Evolutionary conservation across 2,888 invertebrate genomes (phyloP).

Genomic region (Allophyes oxyacanthae): DNA sequence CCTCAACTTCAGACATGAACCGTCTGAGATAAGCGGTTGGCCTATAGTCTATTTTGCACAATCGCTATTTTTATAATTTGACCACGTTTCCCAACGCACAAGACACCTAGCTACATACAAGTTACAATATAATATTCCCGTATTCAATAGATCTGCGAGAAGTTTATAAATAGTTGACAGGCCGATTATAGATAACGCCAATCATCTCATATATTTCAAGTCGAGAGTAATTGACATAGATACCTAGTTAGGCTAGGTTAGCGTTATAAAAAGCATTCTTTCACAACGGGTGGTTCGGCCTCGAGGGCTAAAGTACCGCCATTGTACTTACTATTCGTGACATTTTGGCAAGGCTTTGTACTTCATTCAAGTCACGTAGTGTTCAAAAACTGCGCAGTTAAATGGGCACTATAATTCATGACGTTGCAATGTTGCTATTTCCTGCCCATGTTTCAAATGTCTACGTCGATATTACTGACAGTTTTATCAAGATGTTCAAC

Average conservation of each 20-base stretch:
- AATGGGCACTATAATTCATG: constrained; percentile 60
- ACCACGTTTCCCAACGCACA: no score
- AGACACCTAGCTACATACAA: no score
- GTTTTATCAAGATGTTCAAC: constrained; percentile 27
- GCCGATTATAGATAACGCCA: constrained; percentile 45
- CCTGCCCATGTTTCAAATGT: constrained; percentile 58
- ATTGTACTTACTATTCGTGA: constrained; percentile 46
- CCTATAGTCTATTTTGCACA: no score
- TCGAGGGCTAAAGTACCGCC: constrained; percentile 51
- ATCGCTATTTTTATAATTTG: no score
- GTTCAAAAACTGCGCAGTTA: constrained; percentile 57
- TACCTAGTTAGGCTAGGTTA: constrained; percentile 54
- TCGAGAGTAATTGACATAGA: constrained; percentile 52
- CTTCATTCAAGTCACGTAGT: constrained; percentile 77
- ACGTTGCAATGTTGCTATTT: constrained; percentile 63
- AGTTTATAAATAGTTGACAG: constrained; percentile 27
- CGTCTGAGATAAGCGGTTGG: no score
- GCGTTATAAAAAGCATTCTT: constrained; percentile 69
- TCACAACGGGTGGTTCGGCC: constrained; percentile 60
- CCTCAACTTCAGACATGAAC: no score
- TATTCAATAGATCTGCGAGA: background rate
- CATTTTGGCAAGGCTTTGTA: constrained; percentile 68
- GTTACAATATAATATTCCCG: no score
- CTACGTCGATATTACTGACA: constrained; percentile 4
- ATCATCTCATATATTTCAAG: constrained; percentile 43